Evolutionary conservation across 2,113 vertebrate species (phyloP), one percentile per base, ranked within the genome.

Genomic region (Phrynosoma blainvillii): DNA sequence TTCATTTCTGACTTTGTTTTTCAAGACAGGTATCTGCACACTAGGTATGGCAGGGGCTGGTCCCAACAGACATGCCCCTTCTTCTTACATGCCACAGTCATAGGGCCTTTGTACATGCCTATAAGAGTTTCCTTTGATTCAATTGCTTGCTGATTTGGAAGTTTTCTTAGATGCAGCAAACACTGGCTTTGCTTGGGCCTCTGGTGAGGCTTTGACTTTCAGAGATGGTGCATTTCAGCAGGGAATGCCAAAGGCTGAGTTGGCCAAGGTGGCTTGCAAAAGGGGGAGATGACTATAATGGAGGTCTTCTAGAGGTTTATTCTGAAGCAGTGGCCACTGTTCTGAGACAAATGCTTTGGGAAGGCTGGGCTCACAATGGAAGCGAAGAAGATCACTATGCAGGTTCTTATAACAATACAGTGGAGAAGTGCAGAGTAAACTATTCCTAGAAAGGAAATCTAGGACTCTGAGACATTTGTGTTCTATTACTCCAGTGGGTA

Each of bases 261-360:
- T 25, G 36, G 62, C 75, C 30, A 0, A 6, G 52, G 54, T 87
- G 81, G 16, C 0, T 18, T 5, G 86, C 0, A 14, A 78, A 86
- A 56, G 85, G 80, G 78, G 68, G 5, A 70, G 68, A 8, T 71
- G 27, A 71, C 6, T 8, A 30, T 3, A 11, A 30, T 20, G 42
- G 13, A 23, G 40, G 6, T 8, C 56, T 68, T 71, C 47, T 20
- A 36, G 32, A 77, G 25, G 10, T 12, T 66, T 66, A 16, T 70
- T 56, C n/a, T 40, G 32, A 54, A 0, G 62, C 32, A 25, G 13
- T 59, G 71, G 78, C 82, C 21, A 0, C 75, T 66, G 76, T 90
- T 84, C 84, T 42, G n/a, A 54, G 36, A 40, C 82, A 73, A 82
- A 40, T 3, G 36, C 18, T 25, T 5, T n/a, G 0, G 10, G 82